phyloP scores from a whole-genome alignment of 2,888 invertebrate species.

The Caenorhabditis becei region DNA sequence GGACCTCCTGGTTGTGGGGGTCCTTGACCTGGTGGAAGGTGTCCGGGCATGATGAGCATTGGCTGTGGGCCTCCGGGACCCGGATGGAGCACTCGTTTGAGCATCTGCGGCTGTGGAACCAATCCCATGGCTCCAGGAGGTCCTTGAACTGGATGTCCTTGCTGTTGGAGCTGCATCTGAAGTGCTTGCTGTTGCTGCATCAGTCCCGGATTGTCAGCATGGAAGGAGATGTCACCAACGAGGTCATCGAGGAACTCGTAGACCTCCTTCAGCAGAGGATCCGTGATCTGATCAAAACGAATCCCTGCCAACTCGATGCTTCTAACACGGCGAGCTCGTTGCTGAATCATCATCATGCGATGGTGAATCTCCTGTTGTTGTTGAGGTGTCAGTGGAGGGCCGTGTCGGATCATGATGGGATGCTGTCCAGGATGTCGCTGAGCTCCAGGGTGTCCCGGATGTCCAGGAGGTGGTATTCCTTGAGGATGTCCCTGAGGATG shows the following conservation, averaged over 20 bases:
- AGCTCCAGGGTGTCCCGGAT: not conserved
- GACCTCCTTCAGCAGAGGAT: constrained; percentile 45
- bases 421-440: too few relatives aligned
- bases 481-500: not conserved
- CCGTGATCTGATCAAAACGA: constrained; percentile 35
- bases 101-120: too few relatives aligned
- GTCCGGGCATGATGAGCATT: constrained; percentile 13
- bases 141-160: constrained; percentile 20
- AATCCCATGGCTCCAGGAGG: not conserved
- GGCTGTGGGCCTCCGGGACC: not conserved
- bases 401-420: constrained; percentile 1
- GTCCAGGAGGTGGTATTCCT: not conserved
- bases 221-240: constrained; percentile 43
- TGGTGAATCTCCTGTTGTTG: constrained; percentile 39
- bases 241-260: constrained; percentile 70
- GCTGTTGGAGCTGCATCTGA: not conserved
- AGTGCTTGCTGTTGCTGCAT: not conserved
- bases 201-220: not conserved
- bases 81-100: constrained; percentile 26
- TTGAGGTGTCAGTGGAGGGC: constrained; percentile 7
- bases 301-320: constrained; percentile 29
- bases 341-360: constrained; percentile 8
- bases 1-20: constrained; percentile 15
- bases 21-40: constrained; percentile 16
- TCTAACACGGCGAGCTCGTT: not conserved